Conservation (phyloP, 64 coral and sea anemone genomes). For the Pocillopora damicornis region DNA sequence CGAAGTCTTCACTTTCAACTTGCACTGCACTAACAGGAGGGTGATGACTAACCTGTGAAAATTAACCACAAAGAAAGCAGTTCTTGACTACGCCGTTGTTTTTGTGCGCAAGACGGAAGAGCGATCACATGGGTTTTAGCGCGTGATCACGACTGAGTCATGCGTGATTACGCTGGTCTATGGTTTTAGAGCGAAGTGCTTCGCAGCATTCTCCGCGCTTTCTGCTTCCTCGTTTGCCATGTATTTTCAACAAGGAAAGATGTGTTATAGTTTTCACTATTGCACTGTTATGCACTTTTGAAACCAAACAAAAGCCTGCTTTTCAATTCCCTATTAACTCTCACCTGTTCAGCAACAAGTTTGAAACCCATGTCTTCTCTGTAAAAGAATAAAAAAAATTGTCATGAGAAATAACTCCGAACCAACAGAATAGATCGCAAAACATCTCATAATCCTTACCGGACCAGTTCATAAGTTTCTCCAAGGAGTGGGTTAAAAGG, state of each 20-base stretch:
- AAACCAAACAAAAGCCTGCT: background rate
- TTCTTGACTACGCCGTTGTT: background rate
- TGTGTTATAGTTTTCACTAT: too few species aligned
- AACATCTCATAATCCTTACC: slow-evolving; percentile 47
- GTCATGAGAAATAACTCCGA: background rate
- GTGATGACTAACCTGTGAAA: slow-evolving; percentile 89
- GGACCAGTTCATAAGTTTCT: slow-evolving; percentile 89
- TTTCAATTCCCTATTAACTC: background rate
- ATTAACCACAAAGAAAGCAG: background rate
- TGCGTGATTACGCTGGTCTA: background rate
- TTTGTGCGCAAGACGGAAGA: background rate
- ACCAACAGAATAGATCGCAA: background rate
- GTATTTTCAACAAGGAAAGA: too few species aligned
- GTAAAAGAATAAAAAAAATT: slow-evolving; percentile 7
- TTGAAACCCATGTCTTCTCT: slow-evolving; percentile 93
- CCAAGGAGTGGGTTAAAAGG: slow-evolving; percentile 94
- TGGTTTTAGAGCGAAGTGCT: background rate
- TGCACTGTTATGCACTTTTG: too few species aligned
- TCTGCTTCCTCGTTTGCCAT: background rate
- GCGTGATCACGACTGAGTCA: background rate
- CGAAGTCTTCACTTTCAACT: slow-evolving; percentile 74
- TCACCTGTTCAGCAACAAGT: slow-evolving; percentile 89
- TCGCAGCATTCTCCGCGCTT: background rate
- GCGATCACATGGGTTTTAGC: background rate
- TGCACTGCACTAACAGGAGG: slow-evolving; percentile 91